Evolutionary conservation across 53 echinoderm and acorn worm genomes (phyloP), one percentile per base, ranked within the genome.

Genomic region (Antedon mediterranea): DNA sequence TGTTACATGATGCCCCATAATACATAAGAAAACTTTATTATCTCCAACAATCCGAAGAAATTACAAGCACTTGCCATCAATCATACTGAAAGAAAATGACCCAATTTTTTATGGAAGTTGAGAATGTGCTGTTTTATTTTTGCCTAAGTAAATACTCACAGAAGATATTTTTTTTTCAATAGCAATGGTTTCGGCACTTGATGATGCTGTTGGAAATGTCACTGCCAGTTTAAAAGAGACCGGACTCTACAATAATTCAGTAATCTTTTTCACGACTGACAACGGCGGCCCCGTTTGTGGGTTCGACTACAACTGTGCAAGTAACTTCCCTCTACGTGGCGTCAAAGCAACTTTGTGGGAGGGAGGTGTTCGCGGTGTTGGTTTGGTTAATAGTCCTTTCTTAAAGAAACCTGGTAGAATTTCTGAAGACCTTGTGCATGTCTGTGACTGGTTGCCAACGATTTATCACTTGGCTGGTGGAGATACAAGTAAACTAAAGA

Each of bases 381-480:
- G 89, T 42, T 87, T 93, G 71, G 41, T 93, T 4, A 83, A 88
- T 78, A 88, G 93, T 31, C 80, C 80, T 27, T 82, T 86, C 43
- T 72, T 93, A 34, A 71, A 93, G 81, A 83, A 89, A 37, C 81
- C 86, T 1, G 73, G 70, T 13, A 80, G 93, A 23, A 76, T 84
- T 34, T 91, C 82, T n/a, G 75, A 88, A 77, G 93, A 88, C 7
- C 83, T 93, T 76, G 80, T 93, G 70, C 94, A 93, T 43, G 86
- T 93, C 15, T 82, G 84, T 43, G 94, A 93, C 72, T 93, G 94
- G 94, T 43, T 93, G 76, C 94, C 94, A 3, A 93, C 91, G 0
- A 81, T 93, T 75, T 83, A 92, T 75, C 81, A 87, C 26, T 41
- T 91, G 71, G 89, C 92, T 0, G 94, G 94, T 11, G 94, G 94